Evolutionary conservation across 1,140 invertebrate species (phyloP).

Genomic region (Achroia grisella): DNA sequence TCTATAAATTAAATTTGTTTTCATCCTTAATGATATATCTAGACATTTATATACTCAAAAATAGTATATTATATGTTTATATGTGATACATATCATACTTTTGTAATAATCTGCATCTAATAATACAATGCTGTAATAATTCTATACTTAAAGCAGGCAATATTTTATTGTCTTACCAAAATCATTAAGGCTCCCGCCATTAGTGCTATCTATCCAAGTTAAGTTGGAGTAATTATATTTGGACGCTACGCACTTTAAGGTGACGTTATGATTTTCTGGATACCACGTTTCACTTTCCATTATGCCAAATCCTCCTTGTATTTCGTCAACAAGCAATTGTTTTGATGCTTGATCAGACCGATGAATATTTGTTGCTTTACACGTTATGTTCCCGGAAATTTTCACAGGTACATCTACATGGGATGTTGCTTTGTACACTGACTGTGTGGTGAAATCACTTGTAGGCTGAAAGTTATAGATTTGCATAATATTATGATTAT

Average conservation of each 20-base stretch:
- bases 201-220: conserved; percentile 27
- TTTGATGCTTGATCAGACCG: not conserved
- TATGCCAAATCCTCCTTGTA: conserved; percentile 45
- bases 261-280: conserved; percentile 33
- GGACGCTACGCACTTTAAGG: conserved; percentile 44
- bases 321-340: conserved; percentile 40
- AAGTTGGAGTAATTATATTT: conserved; percentile 38
- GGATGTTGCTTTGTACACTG: conserved; percentile 27
- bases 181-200: conserved; percentile 5
- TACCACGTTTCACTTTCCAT: conserved; percentile 32
- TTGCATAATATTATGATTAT: not conserved
- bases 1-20: too few relatives aligned
- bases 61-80: too few relatives aligned
- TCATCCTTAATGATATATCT: too few relatives aligned
- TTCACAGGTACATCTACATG: conserved; percentile 20
- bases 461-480: conserved; percentile 16
- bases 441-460: conserved; percentile 3
- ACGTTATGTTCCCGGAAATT: conserved; percentile 39
- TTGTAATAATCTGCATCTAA: too few relatives aligned
- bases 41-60: too few relatives aligned
- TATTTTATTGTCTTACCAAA: conserved; percentile 16
- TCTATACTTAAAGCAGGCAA: not conserved
- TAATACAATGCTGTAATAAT: too few relatives aligned
- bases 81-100: too few relatives aligned
- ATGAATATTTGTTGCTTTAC: conserved; percentile 24